These are phyloP conservation scores for Lacerta agilis DNA, from an alignment of 2,797 vertebrate species.

Conservation along the genomic window DNA sequence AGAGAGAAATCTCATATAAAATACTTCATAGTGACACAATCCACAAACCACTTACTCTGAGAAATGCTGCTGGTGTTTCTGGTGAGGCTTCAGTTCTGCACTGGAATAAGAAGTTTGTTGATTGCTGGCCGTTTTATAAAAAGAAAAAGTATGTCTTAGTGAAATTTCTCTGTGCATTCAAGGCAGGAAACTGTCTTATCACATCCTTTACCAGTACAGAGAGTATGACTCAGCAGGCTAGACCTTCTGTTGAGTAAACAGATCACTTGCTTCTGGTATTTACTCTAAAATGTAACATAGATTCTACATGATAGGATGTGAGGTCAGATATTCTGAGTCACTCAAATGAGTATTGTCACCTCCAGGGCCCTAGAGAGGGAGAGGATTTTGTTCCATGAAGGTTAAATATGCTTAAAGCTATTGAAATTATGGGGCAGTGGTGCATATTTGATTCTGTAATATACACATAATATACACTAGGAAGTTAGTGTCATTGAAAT, in stretches of 20 bases:
- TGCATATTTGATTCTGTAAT: background rate
- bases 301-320: background rate
- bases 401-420: background rate
- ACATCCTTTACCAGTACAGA: background rate
- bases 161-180: background rate
- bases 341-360: background rate
- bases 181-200: background rate
- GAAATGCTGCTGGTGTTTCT: background rate
- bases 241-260: background rate
- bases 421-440: background rate
- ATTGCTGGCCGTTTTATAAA: background rate
- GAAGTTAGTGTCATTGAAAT: background rate
- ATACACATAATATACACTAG: background rate
- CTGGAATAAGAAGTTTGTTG: background rate
- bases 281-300: background rate
- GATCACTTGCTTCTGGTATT: background rate
- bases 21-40: background rate
- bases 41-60: background rate
- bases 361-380: background rate
- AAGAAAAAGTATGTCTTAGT: background rate
- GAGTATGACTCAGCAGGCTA: background rate
- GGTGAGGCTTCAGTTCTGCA: background rate
- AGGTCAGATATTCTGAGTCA: background rate
- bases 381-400: no score
- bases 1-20: background rate